Evolutionary conservation across 2,797 vertebrate species (phyloP), one percentile per base, ranked within the genome.

Genomic region (Chaetophractus vellerosus): DNA sequence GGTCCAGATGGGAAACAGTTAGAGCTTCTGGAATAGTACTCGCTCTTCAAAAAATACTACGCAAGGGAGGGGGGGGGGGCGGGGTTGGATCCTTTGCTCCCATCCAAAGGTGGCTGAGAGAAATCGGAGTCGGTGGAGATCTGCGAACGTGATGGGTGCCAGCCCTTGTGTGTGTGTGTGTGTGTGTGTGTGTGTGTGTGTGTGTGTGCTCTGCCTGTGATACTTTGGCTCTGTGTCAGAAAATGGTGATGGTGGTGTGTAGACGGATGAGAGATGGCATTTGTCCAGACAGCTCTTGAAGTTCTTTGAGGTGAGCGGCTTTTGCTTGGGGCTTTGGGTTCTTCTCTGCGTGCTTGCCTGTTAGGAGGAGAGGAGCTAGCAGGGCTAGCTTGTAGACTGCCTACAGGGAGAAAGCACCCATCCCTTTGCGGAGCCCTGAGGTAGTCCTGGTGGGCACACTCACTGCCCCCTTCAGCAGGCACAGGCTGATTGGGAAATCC

Each of bases 21-120:
- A 80, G 0, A 74, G 68, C 82, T 94, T 93, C 90, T 94, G 96
- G 95, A 95, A 94, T 89, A 96, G 97, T 96, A 97, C 96, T 96
- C 93, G 55, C 88, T 96, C 90, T 90, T 93, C 38, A 85, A 90
- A 92, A 79, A 90, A 90, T 89, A 97, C 96, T 97, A 96, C 85
- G 90, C 92, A 26, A 94, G 75, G 95, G 66, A 94, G 16, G 23
- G 55, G 64, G 63, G 63, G 24, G 28, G 80, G 11, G 63, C 38
- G 52, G 80, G 72, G 31, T 68, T 94, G 95, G 85, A 36, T 80
- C 88, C 85, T 93, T 86, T 16, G 41, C 82, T 94, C 24, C 28
- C 93, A 83, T 96, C 91, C 82, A 11, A 74, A 96, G 81, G 91
- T 93, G 90, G 89, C n/a, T n/a, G 79, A 88, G 90, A 91, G 95